Base-by-base conservation (phyloP, 1,140 invertebrate genomes). In the Belonocnema kinseyi region DNA sequence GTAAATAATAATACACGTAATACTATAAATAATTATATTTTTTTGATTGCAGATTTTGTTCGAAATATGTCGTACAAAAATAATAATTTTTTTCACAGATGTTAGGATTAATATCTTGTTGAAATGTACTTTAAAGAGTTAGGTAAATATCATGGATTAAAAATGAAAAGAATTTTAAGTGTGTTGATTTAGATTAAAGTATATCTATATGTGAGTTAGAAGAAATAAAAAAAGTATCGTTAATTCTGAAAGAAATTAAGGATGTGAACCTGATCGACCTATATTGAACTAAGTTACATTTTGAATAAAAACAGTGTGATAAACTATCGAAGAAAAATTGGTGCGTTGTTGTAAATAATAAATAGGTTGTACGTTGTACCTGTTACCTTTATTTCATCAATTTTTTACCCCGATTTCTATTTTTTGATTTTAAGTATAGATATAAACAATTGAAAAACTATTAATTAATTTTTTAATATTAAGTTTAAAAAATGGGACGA, bases 281-380 rank as follows among this genome's bases (percentile, higher is more conserved):
- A 33, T 66, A 33, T 40, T 66, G 14, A 33, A 66, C 16, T 66
- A 26, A 33, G 26, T 40, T 66, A 66, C 10, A 58, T 66, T 66
- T 66, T 66, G 33, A 66, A 46, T 46, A 46, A 66, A 61, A 66
- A 66, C 61, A 66, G 61, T 66, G 61, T 66, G 61, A 66, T 66
- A 66, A 66, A 66, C 33, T 40, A 46, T 66, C 61, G 61, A 66
- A 40, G 40, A 66, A 40, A 40, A n/a, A 40, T 16, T 56, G 17
- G 61, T 66, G 61, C 61, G 33, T 40, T 66, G 26, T 66, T 66
- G 61, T 66, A 66, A 66, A 66, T 66, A 66, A 66, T 66, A 66
- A 66, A 66, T 66, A 66, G 61, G 58, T 66, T 66, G 16, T 66
- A 66, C 61, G 61, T 66, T 66, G 61, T 66, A 66, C 40, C 40